Evolutionary conservation across 2,888 invertebrate species (phyloP).

Genomic region (Eudemis profundana): DNA sequence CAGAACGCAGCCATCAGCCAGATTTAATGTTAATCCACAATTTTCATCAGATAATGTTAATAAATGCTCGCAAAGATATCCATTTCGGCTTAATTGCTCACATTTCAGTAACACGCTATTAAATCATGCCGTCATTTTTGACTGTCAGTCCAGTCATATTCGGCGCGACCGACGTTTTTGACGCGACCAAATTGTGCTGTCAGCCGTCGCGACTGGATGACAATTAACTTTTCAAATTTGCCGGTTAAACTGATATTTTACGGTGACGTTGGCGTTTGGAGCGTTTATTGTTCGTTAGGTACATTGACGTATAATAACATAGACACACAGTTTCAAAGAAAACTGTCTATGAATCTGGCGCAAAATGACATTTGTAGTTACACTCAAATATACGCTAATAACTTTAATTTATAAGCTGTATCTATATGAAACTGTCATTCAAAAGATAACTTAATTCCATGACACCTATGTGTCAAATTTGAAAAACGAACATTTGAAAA

Average conservation of each 20-base stretch:
- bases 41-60: slow-evolving; percentile 28
- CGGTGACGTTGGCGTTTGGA: slow-evolving; percentile 13
- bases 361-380: no score
- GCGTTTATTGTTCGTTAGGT: background rate
- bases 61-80: slow-evolving; percentile 35
- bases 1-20: slow-evolving; percentile 3
- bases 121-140: slow-evolving; percentile 41
- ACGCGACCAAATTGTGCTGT: slow-evolving; percentile 69
- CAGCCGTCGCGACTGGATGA: slow-evolving; percentile 59
- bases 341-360: no score
- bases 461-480: no score
- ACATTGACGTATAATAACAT: no score
- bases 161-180: slow-evolving; percentile 60
- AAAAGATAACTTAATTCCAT: no score
- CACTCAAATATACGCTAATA: no score
- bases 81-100: slow-evolving; percentile 42
- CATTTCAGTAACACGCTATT: slow-evolving; percentile 40
- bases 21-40: slow-evolving; percentile 26
- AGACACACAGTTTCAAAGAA: no score
- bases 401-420: no score
- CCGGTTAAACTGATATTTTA: slow-evolving; percentile 56
- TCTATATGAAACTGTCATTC: no score
- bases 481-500: no score
- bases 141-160: slow-evolving; percentile 49
- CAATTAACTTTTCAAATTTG: slow-evolving; percentile 61